These are phyloP conservation scores for Myotis lucifugus DNA, from an alignment of 2,113 vertebrate genomes.

Conservation along the genomic window DNA sequence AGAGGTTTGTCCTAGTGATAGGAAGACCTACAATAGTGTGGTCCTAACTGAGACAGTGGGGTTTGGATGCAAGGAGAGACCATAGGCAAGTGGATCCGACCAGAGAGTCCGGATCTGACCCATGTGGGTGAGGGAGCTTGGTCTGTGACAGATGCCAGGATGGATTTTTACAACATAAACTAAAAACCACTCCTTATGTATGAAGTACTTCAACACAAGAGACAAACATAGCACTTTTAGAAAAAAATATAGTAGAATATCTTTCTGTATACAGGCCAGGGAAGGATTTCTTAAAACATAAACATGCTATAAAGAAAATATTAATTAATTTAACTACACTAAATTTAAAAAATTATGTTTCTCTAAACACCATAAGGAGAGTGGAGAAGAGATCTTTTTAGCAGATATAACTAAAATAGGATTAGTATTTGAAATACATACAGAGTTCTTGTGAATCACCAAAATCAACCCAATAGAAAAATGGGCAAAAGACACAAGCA, in stretches of 20 bases:
- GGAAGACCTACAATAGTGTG: neutral
- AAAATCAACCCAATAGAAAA: neutral
- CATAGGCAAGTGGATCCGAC: neutral
- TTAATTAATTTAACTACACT: neutral
- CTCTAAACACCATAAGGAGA: neutral
- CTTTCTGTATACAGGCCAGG: neutral
- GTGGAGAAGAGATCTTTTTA: neutral
- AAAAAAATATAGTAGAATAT: neutral
- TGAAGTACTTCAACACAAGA: neutral
- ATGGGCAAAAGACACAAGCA: neutral
- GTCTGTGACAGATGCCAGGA: too few relatives aligned
- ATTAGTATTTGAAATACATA: neutral
- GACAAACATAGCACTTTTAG: too few relatives aligned
- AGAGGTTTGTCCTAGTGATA: neutral
- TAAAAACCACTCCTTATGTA: fast-evolving
- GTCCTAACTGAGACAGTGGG: neutral
- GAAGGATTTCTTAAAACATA: neutral
- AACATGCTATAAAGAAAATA: neutral
- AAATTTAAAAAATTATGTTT: neutral
- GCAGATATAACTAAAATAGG: neutral
- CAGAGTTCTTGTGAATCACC: neutral
- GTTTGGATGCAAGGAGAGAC: neutral
- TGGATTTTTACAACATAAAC: neutral
- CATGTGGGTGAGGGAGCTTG: neutral
- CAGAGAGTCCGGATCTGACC: neutral